Percentiles rank a stretch among this genome's conserved stretches.
phyloP scores from a whole-genome alignment of 2,113 vertebrate genomes.

The Ceuthmochares aereus region DNA sequence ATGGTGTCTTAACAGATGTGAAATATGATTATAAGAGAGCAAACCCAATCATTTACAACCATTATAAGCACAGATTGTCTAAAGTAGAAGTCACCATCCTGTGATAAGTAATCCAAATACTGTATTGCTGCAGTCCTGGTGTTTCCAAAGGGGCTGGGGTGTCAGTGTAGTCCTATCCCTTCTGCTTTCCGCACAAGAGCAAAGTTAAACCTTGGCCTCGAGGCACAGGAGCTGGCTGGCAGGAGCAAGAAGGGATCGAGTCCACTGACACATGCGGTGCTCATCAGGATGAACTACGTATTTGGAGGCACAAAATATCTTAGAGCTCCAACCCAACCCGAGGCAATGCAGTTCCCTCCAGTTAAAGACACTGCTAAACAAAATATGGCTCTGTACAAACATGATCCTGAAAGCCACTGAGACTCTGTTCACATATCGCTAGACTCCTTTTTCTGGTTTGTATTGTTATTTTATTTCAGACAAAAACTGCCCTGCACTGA shows the following conservation, averaged over 20 bases:
- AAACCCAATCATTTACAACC: not conserved
- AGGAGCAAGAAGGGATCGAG: not conserved
- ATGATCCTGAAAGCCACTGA: not conserved
- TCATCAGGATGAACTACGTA: not conserved
- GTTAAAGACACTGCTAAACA: not conserved
- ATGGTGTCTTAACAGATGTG: not conserved
- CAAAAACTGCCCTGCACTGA: not conserved
- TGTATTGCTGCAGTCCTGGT: not conserved
- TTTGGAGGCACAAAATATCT: not conserved
- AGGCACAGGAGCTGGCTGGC: not conserved
- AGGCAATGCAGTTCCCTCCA: not conserved
- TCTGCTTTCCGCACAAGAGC: not conserved
- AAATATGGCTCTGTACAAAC: not conserved
- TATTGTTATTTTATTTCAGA: not conserved
- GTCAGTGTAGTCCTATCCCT: not conserved
- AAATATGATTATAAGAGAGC: not conserved
- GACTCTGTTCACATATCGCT: not conserved
- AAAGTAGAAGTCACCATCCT: not conserved
- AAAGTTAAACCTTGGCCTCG: slow-evolving; percentile 1
- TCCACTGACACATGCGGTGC: not conserved
- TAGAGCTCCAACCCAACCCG: not conserved
- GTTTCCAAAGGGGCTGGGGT: not conserved
- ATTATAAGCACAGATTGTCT: not conserved
- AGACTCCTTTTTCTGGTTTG: not conserved
- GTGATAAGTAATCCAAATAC: not conserved